phyloP scores from a whole-genome alignment of 2,888 invertebrate genomes.

The Caenorhabditis parvicauda region DNA sequence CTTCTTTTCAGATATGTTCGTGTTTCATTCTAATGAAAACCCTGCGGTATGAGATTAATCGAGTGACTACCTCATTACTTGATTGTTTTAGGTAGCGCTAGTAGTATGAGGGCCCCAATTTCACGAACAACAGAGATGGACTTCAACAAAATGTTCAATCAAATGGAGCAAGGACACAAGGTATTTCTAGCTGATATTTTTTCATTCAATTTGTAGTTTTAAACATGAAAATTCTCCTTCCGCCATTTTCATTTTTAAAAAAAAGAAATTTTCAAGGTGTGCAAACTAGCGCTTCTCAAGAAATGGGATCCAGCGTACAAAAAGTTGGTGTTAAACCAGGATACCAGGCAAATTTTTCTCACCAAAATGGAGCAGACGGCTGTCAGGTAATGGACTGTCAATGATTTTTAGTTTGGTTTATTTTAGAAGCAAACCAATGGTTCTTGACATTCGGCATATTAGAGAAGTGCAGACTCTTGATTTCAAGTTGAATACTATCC shows the following conservation, averaged over 20 bases:
- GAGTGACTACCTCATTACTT: neutral
- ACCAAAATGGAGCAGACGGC: slow-evolving; percentile 34
- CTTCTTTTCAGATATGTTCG: too few species aligned
- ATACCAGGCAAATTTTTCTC: slow-evolving; percentile 51
- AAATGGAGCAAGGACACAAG: slow-evolving; percentile 56
- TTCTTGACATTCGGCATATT: slow-evolving; percentile 51
- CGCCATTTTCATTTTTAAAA: neutral
- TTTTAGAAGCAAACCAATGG: slow-evolving; percentile 36
- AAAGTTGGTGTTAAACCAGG: slow-evolving; percentile 43
- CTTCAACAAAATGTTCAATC: slow-evolving; percentile 42
- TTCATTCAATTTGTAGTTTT: too few species aligned
- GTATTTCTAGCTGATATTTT: slow-evolving; percentile 14
- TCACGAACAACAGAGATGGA: slow-evolving; percentile 42
- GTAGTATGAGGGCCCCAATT: slow-evolving; percentile 7
- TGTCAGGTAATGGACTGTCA: slow-evolving; percentile 17
- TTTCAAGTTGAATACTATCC: slow-evolving; percentile 49
- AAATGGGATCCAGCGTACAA: slow-evolving; percentile 59
- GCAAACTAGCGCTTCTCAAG: slow-evolving; percentile 53
- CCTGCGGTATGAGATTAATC: too few species aligned
- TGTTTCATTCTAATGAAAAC: too few species aligned
- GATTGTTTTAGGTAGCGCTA: neutral
- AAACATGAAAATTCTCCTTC: too few species aligned
- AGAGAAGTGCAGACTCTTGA: slow-evolving; percentile 57
- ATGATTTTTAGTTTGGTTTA: neutral
- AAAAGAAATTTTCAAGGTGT: slow-evolving; percentile 35